A percentile compares a stretch with the other conserved stretches of the same genome.
Conservation (phyloP, 1,140 invertebrate genomes). For the Drosophila subpulchrella region DNA sequence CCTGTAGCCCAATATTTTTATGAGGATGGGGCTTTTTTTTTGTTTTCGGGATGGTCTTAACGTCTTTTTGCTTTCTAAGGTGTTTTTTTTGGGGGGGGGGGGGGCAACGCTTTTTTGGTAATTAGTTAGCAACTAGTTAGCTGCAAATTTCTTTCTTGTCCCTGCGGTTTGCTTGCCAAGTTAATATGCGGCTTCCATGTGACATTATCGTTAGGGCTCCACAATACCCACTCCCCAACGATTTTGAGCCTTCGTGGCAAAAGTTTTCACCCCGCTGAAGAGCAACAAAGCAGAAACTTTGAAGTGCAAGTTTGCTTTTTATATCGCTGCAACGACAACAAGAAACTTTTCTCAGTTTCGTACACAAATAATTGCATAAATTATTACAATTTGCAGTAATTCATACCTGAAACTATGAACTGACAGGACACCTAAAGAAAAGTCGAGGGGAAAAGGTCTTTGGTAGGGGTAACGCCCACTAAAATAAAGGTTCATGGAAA, state of each 20-base stretch:
- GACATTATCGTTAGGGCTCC: slow-evolving; percentile 56
- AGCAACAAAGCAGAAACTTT: slow-evolving; percentile 36
- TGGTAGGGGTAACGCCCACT: not conserved
- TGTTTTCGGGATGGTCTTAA: slow-evolving; percentile 4
- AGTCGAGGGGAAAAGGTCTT: not conserved
- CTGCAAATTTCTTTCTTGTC: slow-evolving; percentile 51
- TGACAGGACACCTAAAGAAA: slow-evolving; percentile 19
- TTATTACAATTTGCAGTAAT: slow-evolving; percentile 49
- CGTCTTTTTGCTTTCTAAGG: not conserved
- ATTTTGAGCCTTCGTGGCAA: not conserved
- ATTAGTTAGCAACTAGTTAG: slow-evolving; percentile 72
- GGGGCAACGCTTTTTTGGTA: slow-evolving; percentile 40
- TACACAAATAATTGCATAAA: slow-evolving; percentile 49
- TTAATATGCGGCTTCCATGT: slow-evolving; percentile 69
- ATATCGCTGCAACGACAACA: slow-evolving; percentile 36
- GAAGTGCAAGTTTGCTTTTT: slow-evolving; percentile 43
- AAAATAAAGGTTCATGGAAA: not conserved
- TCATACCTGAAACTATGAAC: slow-evolving; percentile 41
- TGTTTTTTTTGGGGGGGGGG: slow-evolving; percentile 18
- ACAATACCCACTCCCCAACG: not conserved
- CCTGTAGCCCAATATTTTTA: slow-evolving; percentile 8
- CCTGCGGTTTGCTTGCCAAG: slow-evolving; percentile 39
- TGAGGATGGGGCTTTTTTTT: not conserved
- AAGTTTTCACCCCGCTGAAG: slow-evolving; percentile 3
- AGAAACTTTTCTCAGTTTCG: slow-evolving; percentile 35